These are phyloP conservation scores for Daphoenositta chrysoptera DNA, from an alignment of 2,113 vertebrate species.

Conservation along the genomic window DNA sequence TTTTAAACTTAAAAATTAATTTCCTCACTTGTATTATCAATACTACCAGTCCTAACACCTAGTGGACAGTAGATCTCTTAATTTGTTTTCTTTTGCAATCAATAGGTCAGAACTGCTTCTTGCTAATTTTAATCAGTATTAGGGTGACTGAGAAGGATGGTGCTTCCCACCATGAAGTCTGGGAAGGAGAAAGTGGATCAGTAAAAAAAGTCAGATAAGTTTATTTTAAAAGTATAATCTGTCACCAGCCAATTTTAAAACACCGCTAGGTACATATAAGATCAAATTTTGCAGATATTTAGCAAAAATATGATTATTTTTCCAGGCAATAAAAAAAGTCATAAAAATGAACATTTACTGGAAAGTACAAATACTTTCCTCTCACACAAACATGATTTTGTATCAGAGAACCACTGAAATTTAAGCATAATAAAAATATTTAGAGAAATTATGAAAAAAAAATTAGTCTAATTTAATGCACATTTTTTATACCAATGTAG, in stretches of 20 bases:
- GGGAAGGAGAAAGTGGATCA: neutral
- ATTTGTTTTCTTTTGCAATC: conserved; percentile 21
- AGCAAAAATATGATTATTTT: neutral
- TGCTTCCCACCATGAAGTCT: neutral
- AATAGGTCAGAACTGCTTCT: conserved; percentile 18
- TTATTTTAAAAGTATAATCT: neutral
- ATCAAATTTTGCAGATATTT: neutral
- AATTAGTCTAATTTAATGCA: neutral
- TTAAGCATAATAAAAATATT: neutral
- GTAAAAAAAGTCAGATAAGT: neutral
- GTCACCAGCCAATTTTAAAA: neutral
- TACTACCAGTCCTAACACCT: neutral
- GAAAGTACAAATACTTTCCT: neutral
- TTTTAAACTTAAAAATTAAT: conserved; percentile 11
- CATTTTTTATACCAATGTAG: neutral
- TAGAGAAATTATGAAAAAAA: neutral
- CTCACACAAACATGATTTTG: neutral
- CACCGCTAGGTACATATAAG: neutral
- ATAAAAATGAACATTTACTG: neutral
- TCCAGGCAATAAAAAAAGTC: neutral
- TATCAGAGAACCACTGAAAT: neutral
- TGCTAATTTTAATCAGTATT: neutral
- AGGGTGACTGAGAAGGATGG: neutral
- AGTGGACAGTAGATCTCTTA: neutral
- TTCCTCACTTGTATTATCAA: neutral